Conservation (phyloP, 1,140 invertebrate genomes). For the Anoplophora glabripennis region DNA sequence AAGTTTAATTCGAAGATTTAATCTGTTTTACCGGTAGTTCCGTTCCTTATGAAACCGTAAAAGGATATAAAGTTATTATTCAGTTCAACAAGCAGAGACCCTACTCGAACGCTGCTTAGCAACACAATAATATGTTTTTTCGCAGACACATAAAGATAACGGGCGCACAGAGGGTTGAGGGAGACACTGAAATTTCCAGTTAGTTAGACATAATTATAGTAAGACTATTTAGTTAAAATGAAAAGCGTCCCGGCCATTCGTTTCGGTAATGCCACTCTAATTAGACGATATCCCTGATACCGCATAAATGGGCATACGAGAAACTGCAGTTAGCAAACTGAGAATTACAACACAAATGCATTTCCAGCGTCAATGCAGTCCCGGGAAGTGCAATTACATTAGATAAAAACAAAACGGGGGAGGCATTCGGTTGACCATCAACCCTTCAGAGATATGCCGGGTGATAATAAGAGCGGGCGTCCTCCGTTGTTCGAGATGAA, state of each 20-base stretch:
- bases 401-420: not conserved
- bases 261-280: not conserved
- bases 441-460: not conserved
- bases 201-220: not conserved
- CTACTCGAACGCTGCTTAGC: too few species aligned
- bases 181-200: slow-evolving; percentile 1
- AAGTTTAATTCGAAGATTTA: too few species aligned
- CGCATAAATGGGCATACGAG: not conserved
- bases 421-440: not conserved
- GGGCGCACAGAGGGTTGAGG: not conserved
- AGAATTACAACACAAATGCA: slow-evolving; percentile 4
- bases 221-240: not conserved
- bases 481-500: too few species aligned
- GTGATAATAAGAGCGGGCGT: too few species aligned
- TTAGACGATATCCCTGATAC: not conserved
- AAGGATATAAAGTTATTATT: too few species aligned
- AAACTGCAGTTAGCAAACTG: slow-evolving; percentile 4
- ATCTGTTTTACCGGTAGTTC: too few species aligned
- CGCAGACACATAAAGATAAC: too few species aligned
- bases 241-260: not conserved
- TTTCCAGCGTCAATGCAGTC: not conserved
- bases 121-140: too few species aligned
- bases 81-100: too few species aligned
- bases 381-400: slow-evolving; percentile 1
- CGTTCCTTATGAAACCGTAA: too few species aligned